Evolutionary conservation across 2,113 vertebrate species (phyloP).

Genomic region (Cricetomys ansorgei): DNA sequence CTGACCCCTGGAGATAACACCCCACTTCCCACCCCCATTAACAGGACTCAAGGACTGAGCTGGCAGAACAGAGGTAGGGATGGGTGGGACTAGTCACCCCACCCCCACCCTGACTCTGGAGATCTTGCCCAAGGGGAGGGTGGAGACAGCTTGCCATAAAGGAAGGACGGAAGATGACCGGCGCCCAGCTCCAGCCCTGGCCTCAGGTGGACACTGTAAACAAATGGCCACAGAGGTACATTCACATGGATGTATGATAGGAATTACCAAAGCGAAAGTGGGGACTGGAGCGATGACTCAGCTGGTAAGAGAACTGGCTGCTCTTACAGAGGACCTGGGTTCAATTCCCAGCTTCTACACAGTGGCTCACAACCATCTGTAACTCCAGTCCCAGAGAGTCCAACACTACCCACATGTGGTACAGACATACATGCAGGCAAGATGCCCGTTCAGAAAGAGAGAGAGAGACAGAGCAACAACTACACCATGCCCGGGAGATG

Average conservation of each 20-base stretch:
- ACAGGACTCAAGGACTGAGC: neutral
- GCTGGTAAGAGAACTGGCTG: neutral
- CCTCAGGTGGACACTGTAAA: neutral
- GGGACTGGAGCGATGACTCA: neutral
- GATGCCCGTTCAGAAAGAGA: neutral
- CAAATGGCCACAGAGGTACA: fast-evolving
- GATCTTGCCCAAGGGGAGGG: neutral
- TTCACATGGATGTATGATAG: fast-evolving
- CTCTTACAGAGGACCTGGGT: neutral
- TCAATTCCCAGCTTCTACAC: neutral
- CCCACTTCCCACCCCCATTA: too few species aligned
- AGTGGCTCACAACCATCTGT: neutral
- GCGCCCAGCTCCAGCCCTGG: neutral
- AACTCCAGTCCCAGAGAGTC: neutral
- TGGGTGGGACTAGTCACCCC: fast-evolving
- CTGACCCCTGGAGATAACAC: fast-evolving
- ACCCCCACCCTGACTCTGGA: too few species aligned
- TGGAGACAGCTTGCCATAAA: neutral
- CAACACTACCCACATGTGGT: too few species aligned
- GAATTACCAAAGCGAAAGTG: neutral
- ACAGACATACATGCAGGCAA: neutral
- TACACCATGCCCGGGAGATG: neutral
- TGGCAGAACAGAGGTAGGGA: neutral
- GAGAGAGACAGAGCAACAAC: neutral
- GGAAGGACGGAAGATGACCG: neutral